Base-by-base conservation (phyloP, 2,888 invertebrate genomes). In the Pemphredon lugubris region DNA sequence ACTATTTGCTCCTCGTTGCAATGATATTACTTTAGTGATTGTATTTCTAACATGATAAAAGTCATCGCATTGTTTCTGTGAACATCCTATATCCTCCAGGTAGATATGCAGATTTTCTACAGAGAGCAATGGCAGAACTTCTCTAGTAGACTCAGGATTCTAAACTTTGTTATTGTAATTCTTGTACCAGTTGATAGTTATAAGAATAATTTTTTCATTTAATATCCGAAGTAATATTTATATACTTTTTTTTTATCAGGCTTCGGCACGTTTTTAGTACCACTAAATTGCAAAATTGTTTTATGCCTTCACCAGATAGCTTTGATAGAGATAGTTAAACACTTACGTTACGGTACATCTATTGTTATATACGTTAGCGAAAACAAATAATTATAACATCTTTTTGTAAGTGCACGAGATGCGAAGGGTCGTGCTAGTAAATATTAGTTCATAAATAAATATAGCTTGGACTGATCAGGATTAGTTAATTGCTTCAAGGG, bases 131-230 rank as follows among this genome's bases (percentile, higher is more conserved):
- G 79, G 73, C 74, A 77, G 72, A 65, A 69, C 68, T 70, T 48
- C 32, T 65, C 68, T 75, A 66, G 4, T 68, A 66, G 51, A 57
- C 61, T 69, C 44, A 53, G 45, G 60, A 72, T 37, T 60, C 59
- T 70, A 71, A 71, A 34, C 64, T 65, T 66, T 75, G 63, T 73
- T 77, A 68, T 59, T 69, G 59, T 68, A 71, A 73, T 72, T 58
- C 65, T 79, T 75, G 66, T 76, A 78, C 59, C 65, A 75, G 75
- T 79, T 79, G 71, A 20, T 80, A 75, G 76, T 79, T 85, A 84
- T 78, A 85, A 85, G 85, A 85, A 85, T 85, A 85, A 76, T 82
- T 83, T 82, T n/a, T 51, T 81, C 65, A 57, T 65, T 75, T 66
- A 63, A 75, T 66, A 69, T 59, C 64, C 42, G 68, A 59, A 65